Percentiles rank a stretch among this genome's conserved stretches.
Conservation (phyloP, 2,888 invertebrate genomes). For the Ennomos quercinarius region DNA sequence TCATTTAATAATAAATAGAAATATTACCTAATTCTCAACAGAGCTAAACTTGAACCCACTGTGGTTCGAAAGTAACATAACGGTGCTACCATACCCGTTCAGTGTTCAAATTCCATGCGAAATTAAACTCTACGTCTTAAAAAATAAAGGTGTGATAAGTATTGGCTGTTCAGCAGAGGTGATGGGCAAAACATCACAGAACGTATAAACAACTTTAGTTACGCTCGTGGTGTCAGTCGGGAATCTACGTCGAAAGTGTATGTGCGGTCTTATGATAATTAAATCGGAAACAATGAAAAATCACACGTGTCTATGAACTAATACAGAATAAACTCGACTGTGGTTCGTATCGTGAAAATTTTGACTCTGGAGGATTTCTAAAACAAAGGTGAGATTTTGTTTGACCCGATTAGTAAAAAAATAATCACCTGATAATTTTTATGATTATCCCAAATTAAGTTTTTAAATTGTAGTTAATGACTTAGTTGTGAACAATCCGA, state of each 20-base stretch:
- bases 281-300: slow-evolving; percentile 39
- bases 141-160: slow-evolving; percentile 20
- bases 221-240: slow-evolving; percentile 39
- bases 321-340: slow-evolving; percentile 21
- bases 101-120: slow-evolving; percentile 5
- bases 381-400: slow-evolving; percentile 32
- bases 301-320: slow-evolving; percentile 32
- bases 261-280: slow-evolving; percentile 28
- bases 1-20: slow-evolving; percentile 31
- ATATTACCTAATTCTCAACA: slow-evolving; percentile 34
- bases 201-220: slow-evolving; percentile 44
- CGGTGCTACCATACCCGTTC: slow-evolving; percentile 26
- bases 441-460: too few relatives aligned
- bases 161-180: slow-evolving; percentile 23
- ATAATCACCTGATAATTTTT: background rate
- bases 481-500: too few relatives aligned
- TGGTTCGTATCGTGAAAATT: slow-evolving; percentile 27
- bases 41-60: slow-evolving; percentile 34
- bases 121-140: slow-evolving; percentile 20
- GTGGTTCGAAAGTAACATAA: slow-evolving; percentile 38
- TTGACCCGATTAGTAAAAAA: background rate
- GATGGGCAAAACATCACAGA: slow-evolving; percentile 33
- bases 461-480: too few relatives aligned
- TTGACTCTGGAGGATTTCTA: slow-evolving; percentile 24
- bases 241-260: slow-evolving; percentile 35